Percentiles rank a stretch among this genome's conserved stretches.
These are phyloP conservation scores for Pseudanteris insignis DNA, from an alignment of 2,888 invertebrate species.

Conservation along the genomic window DNA sequence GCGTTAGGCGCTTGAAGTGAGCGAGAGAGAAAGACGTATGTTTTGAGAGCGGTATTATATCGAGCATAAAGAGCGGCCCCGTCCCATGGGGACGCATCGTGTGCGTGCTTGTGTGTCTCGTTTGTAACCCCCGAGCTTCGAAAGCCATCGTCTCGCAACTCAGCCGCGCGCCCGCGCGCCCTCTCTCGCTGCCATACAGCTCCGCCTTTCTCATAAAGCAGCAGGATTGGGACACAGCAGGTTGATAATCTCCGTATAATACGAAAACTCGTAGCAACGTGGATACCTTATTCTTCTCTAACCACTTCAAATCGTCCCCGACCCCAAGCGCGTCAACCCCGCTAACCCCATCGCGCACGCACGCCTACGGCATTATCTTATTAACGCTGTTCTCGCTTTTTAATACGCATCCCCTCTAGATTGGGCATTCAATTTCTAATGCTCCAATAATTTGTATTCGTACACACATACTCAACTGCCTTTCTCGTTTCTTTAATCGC, in stretches of 20 bases:
- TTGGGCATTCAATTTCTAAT: slow-evolving; percentile 23
- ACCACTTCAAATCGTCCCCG: slow-evolving; percentile 56
- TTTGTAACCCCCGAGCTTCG: slow-evolving; percentile 44
- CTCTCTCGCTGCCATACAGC: slow-evolving; percentile 29
- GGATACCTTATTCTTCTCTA: slow-evolving; percentile 53
- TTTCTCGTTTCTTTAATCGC: no score
- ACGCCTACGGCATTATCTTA: slow-evolving; percentile 52
- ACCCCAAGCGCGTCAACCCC: slow-evolving; percentile 34
- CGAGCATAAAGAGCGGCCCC: slow-evolving; percentile 66
- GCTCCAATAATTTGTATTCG: slow-evolving; percentile 29
- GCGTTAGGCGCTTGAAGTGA: slow-evolving; percentile 40
- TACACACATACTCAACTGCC: no score
- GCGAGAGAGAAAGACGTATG: slow-evolving; percentile 62
- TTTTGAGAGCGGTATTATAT: slow-evolving; percentile 67
- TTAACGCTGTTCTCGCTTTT: slow-evolving; percentile 53
- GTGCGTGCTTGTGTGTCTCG: slow-evolving; percentile 59
- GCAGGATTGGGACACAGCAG: slow-evolving; percentile 56
- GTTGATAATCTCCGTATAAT: slow-evolving; percentile 66
- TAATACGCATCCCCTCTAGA: slow-evolving; percentile 16
- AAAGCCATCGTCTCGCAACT: slow-evolving; percentile 46
- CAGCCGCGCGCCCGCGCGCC: slow-evolving; percentile 24
- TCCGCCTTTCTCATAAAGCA: slow-evolving; percentile 44
- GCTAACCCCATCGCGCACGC: slow-evolving; percentile 45
- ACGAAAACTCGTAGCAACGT: slow-evolving; percentile 58
- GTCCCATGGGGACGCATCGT: slow-evolving; percentile 61